phyloP scores from a whole-genome alignment of 1,140 invertebrate species.

The Drosophila rhopaloa region DNA sequence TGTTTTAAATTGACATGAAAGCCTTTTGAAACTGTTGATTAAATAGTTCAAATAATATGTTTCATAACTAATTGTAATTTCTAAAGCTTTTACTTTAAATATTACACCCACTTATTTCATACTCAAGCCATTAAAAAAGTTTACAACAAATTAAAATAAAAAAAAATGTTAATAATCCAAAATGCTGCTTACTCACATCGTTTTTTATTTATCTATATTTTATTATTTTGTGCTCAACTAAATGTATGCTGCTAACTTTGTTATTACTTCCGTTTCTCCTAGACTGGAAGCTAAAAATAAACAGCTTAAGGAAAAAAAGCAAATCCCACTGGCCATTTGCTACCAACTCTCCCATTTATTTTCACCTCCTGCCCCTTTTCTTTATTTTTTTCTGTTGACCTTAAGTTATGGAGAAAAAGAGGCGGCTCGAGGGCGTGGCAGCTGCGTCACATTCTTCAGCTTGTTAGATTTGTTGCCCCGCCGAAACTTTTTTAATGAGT shows the following conservation, averaged over 20 bases:
- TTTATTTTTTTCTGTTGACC: slow-evolving; percentile 3
- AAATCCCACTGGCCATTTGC: slow-evolving; percentile 29
- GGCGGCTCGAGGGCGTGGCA: not conserved
- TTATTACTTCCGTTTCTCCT: slow-evolving; percentile 1
- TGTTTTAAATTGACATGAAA: too few relatives aligned
- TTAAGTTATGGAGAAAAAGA: slow-evolving; percentile 28
- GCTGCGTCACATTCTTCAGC: slow-evolving; percentile 41
- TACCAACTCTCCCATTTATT: not conserved
- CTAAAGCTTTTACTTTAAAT: too few relatives aligned
- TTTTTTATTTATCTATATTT: not conserved
- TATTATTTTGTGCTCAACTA: not conserved
- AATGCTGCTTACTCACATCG: too few relatives aligned
- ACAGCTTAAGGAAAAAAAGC: slow-evolving; percentile 16
- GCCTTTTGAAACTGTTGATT: too few relatives aligned
- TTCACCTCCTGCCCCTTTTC: not conserved
- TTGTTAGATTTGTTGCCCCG: slow-evolving; percentile 55
- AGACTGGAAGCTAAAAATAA: slow-evolving; percentile 31
- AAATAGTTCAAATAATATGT: too few relatives aligned
- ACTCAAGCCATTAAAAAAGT: too few relatives aligned
- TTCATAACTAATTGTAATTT: too few relatives aligned
- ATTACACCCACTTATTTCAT: too few relatives aligned
- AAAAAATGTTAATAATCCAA: too few relatives aligned
- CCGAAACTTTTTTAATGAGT: slow-evolving; percentile 79
- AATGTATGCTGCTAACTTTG: slow-evolving; percentile 6
- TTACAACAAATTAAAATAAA: too few relatives aligned